Base-by-base conservation (phyloP, 2,888 invertebrate species). In the Corythucha ciliata region DNA sequence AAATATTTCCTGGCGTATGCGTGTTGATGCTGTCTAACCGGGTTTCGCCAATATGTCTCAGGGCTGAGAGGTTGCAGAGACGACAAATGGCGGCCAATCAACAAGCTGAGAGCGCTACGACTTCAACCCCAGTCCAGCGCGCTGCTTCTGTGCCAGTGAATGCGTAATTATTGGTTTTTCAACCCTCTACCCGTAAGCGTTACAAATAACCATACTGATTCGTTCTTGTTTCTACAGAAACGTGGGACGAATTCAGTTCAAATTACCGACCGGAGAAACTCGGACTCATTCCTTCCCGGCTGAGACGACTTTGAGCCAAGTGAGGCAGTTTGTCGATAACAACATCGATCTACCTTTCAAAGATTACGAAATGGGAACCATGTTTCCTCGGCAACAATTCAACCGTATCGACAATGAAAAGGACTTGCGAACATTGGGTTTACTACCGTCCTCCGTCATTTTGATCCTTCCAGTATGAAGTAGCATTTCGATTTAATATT, bases 161-260 rank as follows among this genome's bases (percentile, higher is more conserved):
- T 29, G 8, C n/a, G 10, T n/a, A 8, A 10, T n/a, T 10, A 29
- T 8, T 8, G 29, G 29, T 10, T 29, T n/a, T 29, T 29, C 8
- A 8, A 29, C n/a, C 29, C 29, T 29, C 29, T 10, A 29, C 8
- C n/a, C 29, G 29, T 29, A n/a, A n/a, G n/a, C n/a, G n/a, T n/a
- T n/a, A n/a, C n/a, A n/a, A n/a, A n/a, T n/a, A n/a, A n/a, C n/a
- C n/a, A n/a, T n/a, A n/a, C 29, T 29, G 8, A 29, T n/a, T 29
- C 29, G 8, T 10, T 25, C 36, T 48, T 21, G 41, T n/a, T 33
- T 25, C 33, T 48, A 26, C 42, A 55, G 57, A 10, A 74, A 77
- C 57, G 67, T 69, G 32, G 75, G 86, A 0, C 75, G 88, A 47
- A 77, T 94, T 32, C 92, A 92, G 71, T 89, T 93, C 66, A 81